Conservation (phyloP, 2,113 vertebrate species). For the Chascanopsetta lugubris region DNA sequence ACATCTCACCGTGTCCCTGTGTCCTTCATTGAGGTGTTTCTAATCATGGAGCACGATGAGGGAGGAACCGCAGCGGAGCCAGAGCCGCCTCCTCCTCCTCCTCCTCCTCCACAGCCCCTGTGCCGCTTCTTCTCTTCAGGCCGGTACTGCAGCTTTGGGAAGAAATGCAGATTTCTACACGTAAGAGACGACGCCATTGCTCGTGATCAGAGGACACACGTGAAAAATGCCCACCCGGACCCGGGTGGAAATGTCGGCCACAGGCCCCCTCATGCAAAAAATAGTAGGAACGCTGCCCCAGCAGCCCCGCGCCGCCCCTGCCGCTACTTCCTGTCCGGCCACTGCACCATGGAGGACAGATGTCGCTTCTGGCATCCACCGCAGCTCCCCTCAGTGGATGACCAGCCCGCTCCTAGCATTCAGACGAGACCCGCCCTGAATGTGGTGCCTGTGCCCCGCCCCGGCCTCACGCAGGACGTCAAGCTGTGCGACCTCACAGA, state of each 20-base stretch:
- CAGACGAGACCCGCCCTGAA: constrained; percentile 6
- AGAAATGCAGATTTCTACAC: constrained; percentile 81
- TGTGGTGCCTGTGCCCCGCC: constrained; percentile 28
- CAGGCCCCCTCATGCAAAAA: background rate
- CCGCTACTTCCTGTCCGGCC: constrained; percentile 83
- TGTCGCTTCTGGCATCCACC: constrained; percentile 84
- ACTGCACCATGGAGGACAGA: constrained; percentile 81
- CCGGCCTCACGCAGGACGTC: constrained; percentile 58
- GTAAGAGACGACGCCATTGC: constrained; percentile 42
- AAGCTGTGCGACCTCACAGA: constrained; percentile 79
- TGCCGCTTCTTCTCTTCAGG: constrained; percentile 84
- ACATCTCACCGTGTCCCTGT: background rate
- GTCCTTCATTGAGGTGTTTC: constrained; percentile 23
- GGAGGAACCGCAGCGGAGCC: constrained; percentile 24
- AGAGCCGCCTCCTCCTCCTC: constrained; percentile 3
- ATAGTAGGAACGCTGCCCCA: constrained; percentile 29
- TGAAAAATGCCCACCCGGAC: background rate
- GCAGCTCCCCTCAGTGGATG: constrained; percentile 52
- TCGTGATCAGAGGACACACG: background rate
- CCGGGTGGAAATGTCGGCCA: constrained; percentile 7
- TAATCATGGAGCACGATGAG: constrained; percentile 45
- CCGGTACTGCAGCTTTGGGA: constrained; percentile 79
- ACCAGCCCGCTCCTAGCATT: constrained; percentile 8
- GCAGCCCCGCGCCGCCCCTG: constrained; percentile 65
- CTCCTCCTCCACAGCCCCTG: constrained; percentile 43